A percentile compares a stretch with the other conserved stretches of the same genome.
phyloP scores from a whole-genome alignment of 2,113 vertebrate genomes.

The Erythrolamprus reginae region DNA sequence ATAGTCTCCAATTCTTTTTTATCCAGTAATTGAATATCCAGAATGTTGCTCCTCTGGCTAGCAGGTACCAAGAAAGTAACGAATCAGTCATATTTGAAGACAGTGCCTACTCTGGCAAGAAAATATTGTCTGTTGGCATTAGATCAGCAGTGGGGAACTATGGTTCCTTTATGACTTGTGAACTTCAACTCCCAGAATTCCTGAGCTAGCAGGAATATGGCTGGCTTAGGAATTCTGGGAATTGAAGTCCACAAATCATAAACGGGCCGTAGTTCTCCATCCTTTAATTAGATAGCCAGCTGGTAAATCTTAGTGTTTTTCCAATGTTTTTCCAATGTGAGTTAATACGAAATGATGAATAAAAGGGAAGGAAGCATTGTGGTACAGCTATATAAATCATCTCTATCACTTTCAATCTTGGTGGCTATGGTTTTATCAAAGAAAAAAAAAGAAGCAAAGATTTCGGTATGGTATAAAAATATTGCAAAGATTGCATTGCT shows the following conservation, averaged over 20 bases:
- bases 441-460: constrained; percentile 10
- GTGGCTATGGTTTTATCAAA: constrained; percentile 32
- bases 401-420: constrained; percentile 30
- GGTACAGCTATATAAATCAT: constrained; percentile 43
- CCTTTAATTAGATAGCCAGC: constrained; percentile 35
- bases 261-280: background rate
- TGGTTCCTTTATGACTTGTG: background rate
- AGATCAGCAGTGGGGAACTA: background rate
- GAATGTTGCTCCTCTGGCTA: background rate
- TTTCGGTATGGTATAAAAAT: constrained; percentile 26
- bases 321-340: constrained; percentile 41
- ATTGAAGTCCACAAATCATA: background rate
- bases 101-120: constrained; percentile 31
- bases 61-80: background rate
- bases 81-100: background rate
- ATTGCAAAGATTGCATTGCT: constrained; percentile 25
- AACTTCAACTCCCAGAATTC: background rate
- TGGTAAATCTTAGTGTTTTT: constrained; percentile 49
- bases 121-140: constrained; percentile 42
- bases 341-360: constrained; percentile 52
- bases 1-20: background rate
- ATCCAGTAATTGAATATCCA: background rate
- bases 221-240: background rate
- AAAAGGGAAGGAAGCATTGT: constrained; percentile 50
- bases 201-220: too few relatives aligned